phyloP scores from a whole-genome alignment of 2,797 vertebrate genomes.

The Chelidonichthys spinosus region DNA sequence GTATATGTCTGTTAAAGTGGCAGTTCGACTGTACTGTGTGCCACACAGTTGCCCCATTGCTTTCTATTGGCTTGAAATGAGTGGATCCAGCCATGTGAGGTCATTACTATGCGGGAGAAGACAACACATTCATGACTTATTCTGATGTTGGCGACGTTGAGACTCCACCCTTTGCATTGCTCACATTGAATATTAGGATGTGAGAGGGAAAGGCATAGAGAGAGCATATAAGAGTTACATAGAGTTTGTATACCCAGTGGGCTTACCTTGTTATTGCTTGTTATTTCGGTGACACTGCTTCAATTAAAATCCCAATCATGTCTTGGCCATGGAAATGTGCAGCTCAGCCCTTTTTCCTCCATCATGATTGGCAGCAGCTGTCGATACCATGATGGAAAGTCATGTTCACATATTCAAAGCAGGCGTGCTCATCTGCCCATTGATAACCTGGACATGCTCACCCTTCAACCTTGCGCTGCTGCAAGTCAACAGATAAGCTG shows the following conservation, averaged over 20 bases:
- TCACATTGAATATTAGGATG: slow-evolving; percentile 15
- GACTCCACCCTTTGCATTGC: slow-evolving; percentile 23
- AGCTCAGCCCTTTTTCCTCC: slow-evolving; percentile 24
- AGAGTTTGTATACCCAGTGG: background rate
- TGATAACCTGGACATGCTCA: slow-evolving; percentile 54
- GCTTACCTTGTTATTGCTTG: slow-evolving; percentile 23
- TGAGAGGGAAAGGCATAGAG: background rate
- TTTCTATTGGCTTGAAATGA: slow-evolving; percentile 27
- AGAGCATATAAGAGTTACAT: background rate
- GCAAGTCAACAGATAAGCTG: slow-evolving; percentile 56
- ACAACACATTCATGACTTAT: slow-evolving; percentile 44
- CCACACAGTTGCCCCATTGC: background rate
- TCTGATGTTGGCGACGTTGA: slow-evolving; percentile 43
- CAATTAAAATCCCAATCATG: slow-evolving; percentile 25
- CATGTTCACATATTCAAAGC: slow-evolving; percentile 50
- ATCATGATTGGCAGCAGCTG: slow-evolving; percentile 37
- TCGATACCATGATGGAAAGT: slow-evolving; percentile 52
- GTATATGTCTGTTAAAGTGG: background rate
- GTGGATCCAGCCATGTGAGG: slow-evolving; percentile 25
- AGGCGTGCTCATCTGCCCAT: slow-evolving; percentile 12
- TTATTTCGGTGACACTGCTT: slow-evolving; percentile 2
- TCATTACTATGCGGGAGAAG: slow-evolving; percentile 45
- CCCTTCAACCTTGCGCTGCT: slow-evolving; percentile 44
- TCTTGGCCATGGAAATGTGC: slow-evolving; percentile 30
- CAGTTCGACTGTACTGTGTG: background rate